A percentile compares a stretch with the other conserved stretches of the same genome.
Conservation (phyloP, 2,797 vertebrate species). For the Threskiornis aethiopicus region DNA sequence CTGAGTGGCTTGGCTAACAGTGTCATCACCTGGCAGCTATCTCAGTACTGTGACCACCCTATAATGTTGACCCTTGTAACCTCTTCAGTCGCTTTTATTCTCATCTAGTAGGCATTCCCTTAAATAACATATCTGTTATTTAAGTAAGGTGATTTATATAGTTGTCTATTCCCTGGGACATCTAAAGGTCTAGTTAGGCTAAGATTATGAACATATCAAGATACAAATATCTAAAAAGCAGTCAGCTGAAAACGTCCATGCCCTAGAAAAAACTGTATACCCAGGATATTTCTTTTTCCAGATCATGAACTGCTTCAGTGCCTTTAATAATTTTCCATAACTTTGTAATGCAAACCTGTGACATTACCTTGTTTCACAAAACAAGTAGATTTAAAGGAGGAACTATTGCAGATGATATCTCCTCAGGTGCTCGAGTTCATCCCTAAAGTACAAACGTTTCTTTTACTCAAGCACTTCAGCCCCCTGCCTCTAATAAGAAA, state of each 20-base stretch:
- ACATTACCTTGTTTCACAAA: background rate
- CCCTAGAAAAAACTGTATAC: background rate
- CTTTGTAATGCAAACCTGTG: background rate
- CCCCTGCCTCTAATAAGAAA: background rate
- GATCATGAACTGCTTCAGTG: background rate
- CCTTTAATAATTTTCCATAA: background rate
- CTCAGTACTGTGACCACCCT: background rate
- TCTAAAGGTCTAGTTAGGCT: background rate
- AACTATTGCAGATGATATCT: background rate
- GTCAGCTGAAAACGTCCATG: background rate
- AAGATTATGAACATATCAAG: background rate
- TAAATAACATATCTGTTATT: background rate
- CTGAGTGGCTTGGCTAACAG: background rate
- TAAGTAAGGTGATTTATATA: background rate
- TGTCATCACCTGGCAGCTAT: background rate
- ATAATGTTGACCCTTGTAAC: background rate
- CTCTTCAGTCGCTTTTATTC: background rate
- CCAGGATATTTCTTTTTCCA: background rate
- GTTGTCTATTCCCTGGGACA: background rate
- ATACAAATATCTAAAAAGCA: background rate
- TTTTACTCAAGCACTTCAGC: background rate
- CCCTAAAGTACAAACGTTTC: background rate
- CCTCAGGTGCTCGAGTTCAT: background rate
- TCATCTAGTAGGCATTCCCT: background rate
- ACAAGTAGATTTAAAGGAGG: background rate